A percentile compares a stretch with the other conserved stretches of the same genome.
phyloP scores from a whole-genome alignment of 2,113 vertebrate species.

The Tupaia tana region DNA sequence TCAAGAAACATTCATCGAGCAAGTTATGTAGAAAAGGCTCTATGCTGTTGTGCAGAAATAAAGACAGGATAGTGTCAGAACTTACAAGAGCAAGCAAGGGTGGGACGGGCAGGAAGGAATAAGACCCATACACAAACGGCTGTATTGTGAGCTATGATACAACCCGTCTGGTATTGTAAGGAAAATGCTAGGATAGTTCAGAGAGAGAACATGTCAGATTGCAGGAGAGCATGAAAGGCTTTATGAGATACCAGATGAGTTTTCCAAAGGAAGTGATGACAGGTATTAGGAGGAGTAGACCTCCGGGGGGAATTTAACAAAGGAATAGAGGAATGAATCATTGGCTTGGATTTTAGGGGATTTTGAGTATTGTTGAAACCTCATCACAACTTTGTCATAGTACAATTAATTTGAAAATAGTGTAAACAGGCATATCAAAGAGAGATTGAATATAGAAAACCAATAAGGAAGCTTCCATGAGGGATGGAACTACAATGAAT shows the following conservation, averaged over 20 bases:
- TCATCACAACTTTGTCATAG: background rate
- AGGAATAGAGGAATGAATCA: background rate
- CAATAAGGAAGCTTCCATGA: background rate
- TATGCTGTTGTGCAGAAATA: background rate
- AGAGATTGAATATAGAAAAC: background rate
- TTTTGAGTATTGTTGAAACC: background rate
- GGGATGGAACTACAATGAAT: background rate
- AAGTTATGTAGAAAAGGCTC: background rate
- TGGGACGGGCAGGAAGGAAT: background rate
- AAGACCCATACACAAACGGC: background rate
- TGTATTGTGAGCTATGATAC: background rate
- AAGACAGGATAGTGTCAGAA: background rate
- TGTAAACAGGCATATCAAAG: background rate
- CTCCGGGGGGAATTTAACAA: background rate
- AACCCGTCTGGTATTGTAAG: background rate
- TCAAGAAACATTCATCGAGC: background rate
- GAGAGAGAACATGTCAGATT: background rate
- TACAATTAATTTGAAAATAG: background rate
- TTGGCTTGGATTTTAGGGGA: background rate
- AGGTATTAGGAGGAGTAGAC: background rate
- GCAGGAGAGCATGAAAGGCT: background rate
- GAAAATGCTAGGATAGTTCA: background rate
- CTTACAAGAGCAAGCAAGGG: background rate
- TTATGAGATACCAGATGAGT: background rate
- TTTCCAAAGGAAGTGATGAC: background rate